Percentiles rank a stretch among this genome's conserved stretches.
phyloP scores from a whole-genome alignment of 2,113 vertebrate species.

The Delphinapterus leucas region DNA sequence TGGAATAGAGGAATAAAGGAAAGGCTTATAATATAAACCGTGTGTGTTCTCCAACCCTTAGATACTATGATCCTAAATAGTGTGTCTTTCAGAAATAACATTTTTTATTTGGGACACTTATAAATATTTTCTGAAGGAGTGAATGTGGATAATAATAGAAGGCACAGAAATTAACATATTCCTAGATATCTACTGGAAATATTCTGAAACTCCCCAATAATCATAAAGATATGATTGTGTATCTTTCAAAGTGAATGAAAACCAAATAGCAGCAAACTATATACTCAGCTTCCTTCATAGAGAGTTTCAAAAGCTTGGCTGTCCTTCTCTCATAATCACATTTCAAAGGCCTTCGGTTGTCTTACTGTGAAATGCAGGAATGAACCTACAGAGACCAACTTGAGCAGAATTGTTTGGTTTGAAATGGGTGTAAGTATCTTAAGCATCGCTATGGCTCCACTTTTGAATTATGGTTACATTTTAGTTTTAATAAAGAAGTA shows the following conservation, averaged over 20 bases:
- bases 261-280: neutral
- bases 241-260: neutral
- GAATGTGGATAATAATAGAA: neutral
- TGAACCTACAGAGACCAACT: neutral
- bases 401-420: neutral
- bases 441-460: neutral
- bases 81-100: neutral
- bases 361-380: neutral
- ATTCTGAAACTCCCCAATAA: neutral
- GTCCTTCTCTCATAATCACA: neutral
- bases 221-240: neutral
- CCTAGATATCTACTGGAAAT: neutral
- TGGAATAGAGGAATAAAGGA: neutral
- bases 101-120: neutral
- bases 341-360: neutral
- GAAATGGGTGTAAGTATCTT: neutral
- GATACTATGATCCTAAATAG: neutral
- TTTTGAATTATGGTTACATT: conserved; percentile 31
- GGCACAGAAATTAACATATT: neutral
- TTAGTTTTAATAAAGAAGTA: conserved; percentile 19
- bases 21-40: neutral
- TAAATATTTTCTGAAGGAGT: neutral
- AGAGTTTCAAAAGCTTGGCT: neutral
- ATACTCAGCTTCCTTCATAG: neutral
- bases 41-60: neutral